Conservation (phyloP, 2,113 vertebrate genomes). For the Astur gentilis region DNA sequence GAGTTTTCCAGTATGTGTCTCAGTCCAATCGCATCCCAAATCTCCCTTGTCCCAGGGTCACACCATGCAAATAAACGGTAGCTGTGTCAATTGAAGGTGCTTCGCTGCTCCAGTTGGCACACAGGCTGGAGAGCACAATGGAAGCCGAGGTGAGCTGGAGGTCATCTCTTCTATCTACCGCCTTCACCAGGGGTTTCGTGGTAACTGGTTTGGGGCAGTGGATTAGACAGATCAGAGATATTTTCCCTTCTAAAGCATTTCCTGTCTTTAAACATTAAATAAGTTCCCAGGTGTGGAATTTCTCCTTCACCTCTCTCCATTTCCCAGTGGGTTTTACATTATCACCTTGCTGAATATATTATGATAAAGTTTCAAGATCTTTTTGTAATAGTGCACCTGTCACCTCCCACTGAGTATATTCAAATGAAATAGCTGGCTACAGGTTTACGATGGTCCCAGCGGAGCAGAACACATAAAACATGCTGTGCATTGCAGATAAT, state of each 20-base stretch:
- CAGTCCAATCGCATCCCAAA: not conserved
- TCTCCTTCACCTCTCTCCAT: not conserved
- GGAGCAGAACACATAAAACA: not conserved
- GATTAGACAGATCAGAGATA: not conserved
- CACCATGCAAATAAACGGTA: not conserved
- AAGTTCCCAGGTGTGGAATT: not conserved
- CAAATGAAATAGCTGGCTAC: not conserved
- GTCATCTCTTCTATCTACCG: not conserved
- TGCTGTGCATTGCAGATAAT: not conserved
- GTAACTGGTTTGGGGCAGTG: not conserved
- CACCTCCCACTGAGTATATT: not conserved
- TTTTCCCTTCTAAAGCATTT: not conserved
- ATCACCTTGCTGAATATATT: conserved; percentile 13
- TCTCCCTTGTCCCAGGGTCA: not conserved
- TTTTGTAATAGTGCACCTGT: not conserved
- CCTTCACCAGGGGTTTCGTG: not conserved
- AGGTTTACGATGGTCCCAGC: not conserved
- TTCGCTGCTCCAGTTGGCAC: not conserved
- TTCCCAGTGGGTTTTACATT: conserved; percentile 4
- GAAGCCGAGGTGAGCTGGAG: not conserved
- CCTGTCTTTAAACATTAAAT: conserved; percentile 13
- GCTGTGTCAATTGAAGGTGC: not conserved
- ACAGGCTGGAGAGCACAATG: not conserved
- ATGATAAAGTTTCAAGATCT: not conserved
- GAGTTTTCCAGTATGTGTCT: not conserved